Evolutionary conservation across 2,888 invertebrate species (phyloP).

Genomic region (Ochropleura leucogaster): DNA sequence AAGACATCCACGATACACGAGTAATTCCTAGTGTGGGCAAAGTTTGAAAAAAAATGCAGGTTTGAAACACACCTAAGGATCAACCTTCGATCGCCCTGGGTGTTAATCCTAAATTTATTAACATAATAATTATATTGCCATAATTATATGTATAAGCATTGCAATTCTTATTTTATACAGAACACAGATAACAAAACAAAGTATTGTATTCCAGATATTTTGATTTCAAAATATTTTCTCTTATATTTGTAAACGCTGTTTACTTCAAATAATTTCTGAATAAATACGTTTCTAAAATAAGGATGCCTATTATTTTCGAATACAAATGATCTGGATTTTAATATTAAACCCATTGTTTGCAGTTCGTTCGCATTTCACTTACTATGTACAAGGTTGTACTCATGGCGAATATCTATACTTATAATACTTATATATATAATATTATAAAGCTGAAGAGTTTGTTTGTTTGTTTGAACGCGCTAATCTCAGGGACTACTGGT

Average conservation of each 20-base stretch:
- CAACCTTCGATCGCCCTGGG: background rate
- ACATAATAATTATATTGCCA: background rate
- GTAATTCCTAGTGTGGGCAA: too few relatives aligned
- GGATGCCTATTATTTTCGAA: constrained; percentile 18
- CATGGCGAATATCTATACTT: too few relatives aligned
- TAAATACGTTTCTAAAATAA: constrained; percentile 20
- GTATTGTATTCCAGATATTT: background rate
- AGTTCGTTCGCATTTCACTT: background rate
- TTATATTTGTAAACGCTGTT: constrained; percentile 13
- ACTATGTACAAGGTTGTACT: background rate
- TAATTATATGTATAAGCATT: background rate
- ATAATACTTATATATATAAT: too few relatives aligned
- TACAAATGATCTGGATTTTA: constrained; percentile 34
- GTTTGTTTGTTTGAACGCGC: too few relatives aligned
- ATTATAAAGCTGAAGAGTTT: too few relatives aligned
- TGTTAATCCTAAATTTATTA: background rate
- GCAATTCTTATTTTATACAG: background rate
- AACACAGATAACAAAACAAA: background rate
- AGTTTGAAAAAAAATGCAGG: too few relatives aligned
- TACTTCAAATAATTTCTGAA: constrained; percentile 4
- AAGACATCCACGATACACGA: too few relatives aligned
- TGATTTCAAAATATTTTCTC: too few relatives aligned
- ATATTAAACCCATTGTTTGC: constrained; percentile 33
- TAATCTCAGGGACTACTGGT: too few relatives aligned
- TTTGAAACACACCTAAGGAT: background rate